Conservation (phyloP, 2,113 vertebrate genomes). For the Galbula dea region DNA sequence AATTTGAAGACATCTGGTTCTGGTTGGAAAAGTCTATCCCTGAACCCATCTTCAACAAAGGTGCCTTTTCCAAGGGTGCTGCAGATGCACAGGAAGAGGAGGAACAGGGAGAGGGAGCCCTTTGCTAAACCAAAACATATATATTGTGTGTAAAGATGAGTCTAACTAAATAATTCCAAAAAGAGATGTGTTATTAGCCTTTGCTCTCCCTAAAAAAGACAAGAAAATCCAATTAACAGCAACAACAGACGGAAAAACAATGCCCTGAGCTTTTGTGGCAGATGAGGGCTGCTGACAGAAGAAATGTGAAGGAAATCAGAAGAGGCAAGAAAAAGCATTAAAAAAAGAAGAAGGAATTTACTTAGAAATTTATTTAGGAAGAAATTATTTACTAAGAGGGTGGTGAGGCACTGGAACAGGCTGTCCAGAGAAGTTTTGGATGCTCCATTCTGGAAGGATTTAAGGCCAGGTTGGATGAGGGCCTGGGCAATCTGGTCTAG, state of each 20-base stretch:
- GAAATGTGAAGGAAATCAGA: not conserved
- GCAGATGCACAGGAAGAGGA: not conserved
- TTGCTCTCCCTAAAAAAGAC: not conserved
- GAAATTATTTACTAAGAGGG: too few relatives aligned
- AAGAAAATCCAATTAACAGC: not conserved
- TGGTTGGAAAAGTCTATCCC: not conserved
- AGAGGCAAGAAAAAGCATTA: not conserved
- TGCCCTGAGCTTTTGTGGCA: not conserved
- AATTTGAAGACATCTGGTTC: rapidly evolving
- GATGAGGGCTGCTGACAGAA: not conserved
- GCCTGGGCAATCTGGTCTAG: too few relatives aligned
- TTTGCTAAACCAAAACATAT: not conserved
- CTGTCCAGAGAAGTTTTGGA: too few relatives aligned
- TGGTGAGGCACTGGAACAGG: too few relatives aligned
- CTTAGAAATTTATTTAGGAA: too few relatives aligned
- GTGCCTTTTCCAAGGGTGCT: rapidly evolving
- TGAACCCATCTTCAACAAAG: not conserved
- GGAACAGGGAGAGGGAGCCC: not conserved
- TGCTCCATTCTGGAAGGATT: too few relatives aligned
- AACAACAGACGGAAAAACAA: not conserved
- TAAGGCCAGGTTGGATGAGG: too few relatives aligned
- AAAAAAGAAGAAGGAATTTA: too few relatives aligned
- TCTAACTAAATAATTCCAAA: not conserved
- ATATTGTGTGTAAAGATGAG: not conserved
- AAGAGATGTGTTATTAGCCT: not conserved